Conservation (phyloP, 2,888 invertebrate species). For the Heliconius aoede region DNA sequence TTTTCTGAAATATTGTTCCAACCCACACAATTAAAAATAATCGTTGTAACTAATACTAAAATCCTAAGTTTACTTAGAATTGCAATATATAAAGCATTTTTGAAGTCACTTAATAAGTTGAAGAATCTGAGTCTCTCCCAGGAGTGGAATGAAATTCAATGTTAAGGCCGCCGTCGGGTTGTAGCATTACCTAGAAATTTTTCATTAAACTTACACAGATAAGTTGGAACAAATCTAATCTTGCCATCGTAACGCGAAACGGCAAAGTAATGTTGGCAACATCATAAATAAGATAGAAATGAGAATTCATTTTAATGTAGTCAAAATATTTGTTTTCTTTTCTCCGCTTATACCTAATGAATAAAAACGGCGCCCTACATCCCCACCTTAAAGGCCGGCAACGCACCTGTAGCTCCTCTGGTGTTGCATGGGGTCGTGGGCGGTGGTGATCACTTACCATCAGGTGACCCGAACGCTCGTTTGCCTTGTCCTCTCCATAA, state of each 20-base stretch:
- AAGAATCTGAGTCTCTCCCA: not conserved
- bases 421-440: no score
- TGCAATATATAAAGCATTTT: not conserved
- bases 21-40: not conserved
- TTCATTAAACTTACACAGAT: slow-evolving; percentile 11
- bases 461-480: no score
- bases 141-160: not conserved
- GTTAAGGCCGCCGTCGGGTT: not conserved
- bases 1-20: not conserved
- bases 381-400: no score
- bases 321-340: no score
- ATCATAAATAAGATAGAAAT: slow-evolving; percentile 1
- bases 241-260: slow-evolving; percentile 5
- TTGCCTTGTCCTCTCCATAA: no score
- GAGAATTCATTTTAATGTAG: not conserved
- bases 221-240: slow-evolving; percentile 16
- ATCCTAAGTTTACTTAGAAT: not conserved
- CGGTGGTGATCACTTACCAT: no score
- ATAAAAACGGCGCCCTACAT: no score
- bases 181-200: not conserved
- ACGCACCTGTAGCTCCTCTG: no score
- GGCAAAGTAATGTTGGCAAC: slow-evolving; percentile 3
- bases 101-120: not conserved
- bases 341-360: not conserved
- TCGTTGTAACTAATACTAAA: not conserved